A percentile compares a stretch with the other conserved stretches of the same genome.
phyloP scores from a whole-genome alignment of 2,113 vertebrate species.

The Stegastes partitus region DNA sequence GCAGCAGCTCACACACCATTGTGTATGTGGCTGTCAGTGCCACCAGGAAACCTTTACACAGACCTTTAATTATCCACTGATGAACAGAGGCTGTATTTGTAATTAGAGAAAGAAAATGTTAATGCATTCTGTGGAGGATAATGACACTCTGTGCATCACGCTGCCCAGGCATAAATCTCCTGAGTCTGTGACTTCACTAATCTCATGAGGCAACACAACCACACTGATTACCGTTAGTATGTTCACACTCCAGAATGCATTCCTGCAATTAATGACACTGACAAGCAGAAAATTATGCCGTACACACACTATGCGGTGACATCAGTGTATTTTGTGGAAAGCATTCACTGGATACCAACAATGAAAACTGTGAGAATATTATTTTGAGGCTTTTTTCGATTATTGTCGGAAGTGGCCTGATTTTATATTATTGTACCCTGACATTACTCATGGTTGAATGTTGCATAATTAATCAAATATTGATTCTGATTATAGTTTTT shows the following conservation, averaged over 20 bases:
- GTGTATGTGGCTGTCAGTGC: slow-evolving; percentile 32
- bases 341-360: no score
- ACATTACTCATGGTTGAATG: no score
- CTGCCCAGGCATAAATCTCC: slow-evolving; percentile 22
- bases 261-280: neutral
- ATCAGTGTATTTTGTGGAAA: no score
- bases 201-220: slow-evolving; percentile 6
- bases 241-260: slow-evolving; percentile 8
- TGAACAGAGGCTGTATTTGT: slow-evolving; percentile 56
- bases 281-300: neutral
- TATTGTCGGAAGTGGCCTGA: no score
- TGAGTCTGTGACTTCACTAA: slow-evolving; percentile 16
- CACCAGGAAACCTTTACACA: slow-evolving; percentile 53
- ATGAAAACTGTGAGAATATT: no score
- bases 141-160: slow-evolving; percentile 43
- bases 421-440: no score
- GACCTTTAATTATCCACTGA: slow-evolving; percentile 63
- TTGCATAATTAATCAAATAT: no score
- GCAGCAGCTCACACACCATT: neutral
- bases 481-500: no score
- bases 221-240: slow-evolving; percentile 4
- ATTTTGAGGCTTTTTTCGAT: no score
- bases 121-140: slow-evolving; percentile 71
- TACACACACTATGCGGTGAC: neutral
- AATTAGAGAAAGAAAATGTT: slow-evolving; percentile 74